Evolutionary conservation across 2,113 vertebrate species (phyloP), one percentile per base, ranked within the genome.

Genomic region (Lampris incognitus): DNA sequence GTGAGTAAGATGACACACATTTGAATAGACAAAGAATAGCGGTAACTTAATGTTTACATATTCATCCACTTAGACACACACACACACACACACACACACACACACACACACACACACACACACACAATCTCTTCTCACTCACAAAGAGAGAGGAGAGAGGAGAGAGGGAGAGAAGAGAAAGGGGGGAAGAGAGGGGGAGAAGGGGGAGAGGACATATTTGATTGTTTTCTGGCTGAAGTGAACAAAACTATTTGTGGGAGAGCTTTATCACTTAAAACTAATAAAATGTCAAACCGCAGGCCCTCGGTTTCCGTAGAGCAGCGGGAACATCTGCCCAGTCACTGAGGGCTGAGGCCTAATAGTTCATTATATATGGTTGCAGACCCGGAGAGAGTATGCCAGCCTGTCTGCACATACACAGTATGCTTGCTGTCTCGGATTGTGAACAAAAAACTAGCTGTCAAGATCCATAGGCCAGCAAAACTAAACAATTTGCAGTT

Each of bases 201-300:
- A 61, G 40, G 37, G 65, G 8, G 50, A 70, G 66, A 9, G 5
- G 36, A 38, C 49, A 69, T 39, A 58, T 52, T n/a, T 62, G 68
- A 41, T 66, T 68, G 68, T 68, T 80, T 83, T 74, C 72, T 62
- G 64, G 48, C 52, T 81, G 57, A 76, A 24, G 65, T 68, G 61
- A 85, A 40, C 72, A 72, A 56, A 71, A 72, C 7, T 9, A 65
- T 36, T 49, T 48, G 6, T 36, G 5, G 1, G 24, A 36, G 60
- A 24, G 24, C 24, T 24, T 24, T 24, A 24, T 24, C 24, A 24
- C 24, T 24, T 24, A 63, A 36, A 38, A 37, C 44, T 8, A 24
- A 50, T 65, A 9, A 65, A 37, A 50, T 50, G 46, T 48, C 46
- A 9, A 41, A 65, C 44, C 46, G 50, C n/a, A 6, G 60, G 11